phyloP scores from a whole-genome alignment of 2,888 invertebrate genomes.

The Zaprionus lineosus region DNA sequence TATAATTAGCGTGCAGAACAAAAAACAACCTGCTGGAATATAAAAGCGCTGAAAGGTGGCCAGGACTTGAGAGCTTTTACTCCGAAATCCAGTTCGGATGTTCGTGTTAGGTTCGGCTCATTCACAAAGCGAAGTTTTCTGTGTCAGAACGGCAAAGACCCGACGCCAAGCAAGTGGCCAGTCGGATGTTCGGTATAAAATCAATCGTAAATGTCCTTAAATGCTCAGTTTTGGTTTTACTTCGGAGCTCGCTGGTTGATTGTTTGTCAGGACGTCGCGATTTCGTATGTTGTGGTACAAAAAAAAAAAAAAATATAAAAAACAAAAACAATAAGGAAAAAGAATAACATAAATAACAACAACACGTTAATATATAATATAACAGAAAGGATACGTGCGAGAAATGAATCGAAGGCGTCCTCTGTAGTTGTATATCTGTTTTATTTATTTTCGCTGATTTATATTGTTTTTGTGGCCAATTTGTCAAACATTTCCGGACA shows the following conservation, averaged over 20 bases:
- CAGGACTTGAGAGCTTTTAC: conserved; percentile 30
- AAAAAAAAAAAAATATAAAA: conserved; percentile 21
- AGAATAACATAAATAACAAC: conserved; percentile 26
- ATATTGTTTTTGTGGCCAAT: conserved; percentile 13
- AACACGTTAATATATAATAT: conserved; percentile 19
- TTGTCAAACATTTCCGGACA: conserved; percentile 41
- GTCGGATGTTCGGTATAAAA: conserved; percentile 72
- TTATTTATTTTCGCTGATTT: conserved; percentile 22
- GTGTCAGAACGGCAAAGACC: conserved; percentile 47
- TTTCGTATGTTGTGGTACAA: conserved; percentile 36
- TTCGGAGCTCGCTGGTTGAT: conserved; percentile 56
- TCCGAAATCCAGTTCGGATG: conserved; percentile 52
- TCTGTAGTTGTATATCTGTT: conserved; percentile 14
- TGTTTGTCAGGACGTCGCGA: conserved; percentile 36
- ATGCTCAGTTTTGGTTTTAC: conserved; percentile 77
- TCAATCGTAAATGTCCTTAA: conserved; percentile 78
- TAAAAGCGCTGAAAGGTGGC: conserved; percentile 27
- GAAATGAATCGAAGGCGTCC: conserved; percentile 12
- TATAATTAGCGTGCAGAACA: conserved; percentile 45
- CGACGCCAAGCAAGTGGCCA: conserved; percentile 27
- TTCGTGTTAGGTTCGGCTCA: conserved; percentile 30
- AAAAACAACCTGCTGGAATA: conserved; percentile 74
- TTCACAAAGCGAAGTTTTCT: conserved; percentile 60
- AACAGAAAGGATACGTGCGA: conserved; percentile 5
- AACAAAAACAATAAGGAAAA: conserved; percentile 10